Evolutionary conservation across 1,140 invertebrate genomes (phyloP), one percentile per base, ranked within the genome.

Genomic region (Archivesica marissinica): DNA sequence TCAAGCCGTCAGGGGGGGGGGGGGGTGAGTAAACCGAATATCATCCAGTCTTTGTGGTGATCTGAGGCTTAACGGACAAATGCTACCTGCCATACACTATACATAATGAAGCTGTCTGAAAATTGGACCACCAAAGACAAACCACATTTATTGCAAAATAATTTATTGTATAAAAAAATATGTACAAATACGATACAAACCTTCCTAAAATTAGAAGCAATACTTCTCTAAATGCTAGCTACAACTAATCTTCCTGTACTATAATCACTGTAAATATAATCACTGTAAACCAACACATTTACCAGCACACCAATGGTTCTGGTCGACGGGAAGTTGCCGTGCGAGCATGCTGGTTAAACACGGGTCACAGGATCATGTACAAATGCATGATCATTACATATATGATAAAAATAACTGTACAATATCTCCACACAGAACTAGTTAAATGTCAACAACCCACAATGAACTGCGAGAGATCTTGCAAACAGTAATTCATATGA

Each of bases 141-240:
- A 30, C 7, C 28, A 59, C 23, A 59, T 64, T 64, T 78, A 78
- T 78, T 78, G 66, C 47, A 78, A 78, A 64, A 78, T 64, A 64
- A 54, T 78, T 78, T 78, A 78, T 78, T 78, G 54, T 64, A 78
- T 78, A 78, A 78, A 68, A 72, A 72, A 61, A 78, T 78, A 59
- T 78, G n/a, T 59, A 78, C 76, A 61, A 33, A 78, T 17, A 64
- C 28, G 28, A 39, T 25, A 47, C n/a, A 38, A 59, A 77, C 54
- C 38, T 47, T 61, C n/a, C 33, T 52, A 75, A 75, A 75, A 75
- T 25, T 28, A 30, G 23, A 44, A 28, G 47, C 28, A 64, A 59
- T 78, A 78, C 76, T 59, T 59, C 30, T 64, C 39, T 47, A 78
- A 78, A 64, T 47, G 54, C 50, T 56, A 56, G 20, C 74, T 56